Percentiles rank a stretch among this genome's conserved stretches.
phyloP scores from a whole-genome alignment of 2,888 invertebrate species.

The Celastrina argiolus region DNA sequence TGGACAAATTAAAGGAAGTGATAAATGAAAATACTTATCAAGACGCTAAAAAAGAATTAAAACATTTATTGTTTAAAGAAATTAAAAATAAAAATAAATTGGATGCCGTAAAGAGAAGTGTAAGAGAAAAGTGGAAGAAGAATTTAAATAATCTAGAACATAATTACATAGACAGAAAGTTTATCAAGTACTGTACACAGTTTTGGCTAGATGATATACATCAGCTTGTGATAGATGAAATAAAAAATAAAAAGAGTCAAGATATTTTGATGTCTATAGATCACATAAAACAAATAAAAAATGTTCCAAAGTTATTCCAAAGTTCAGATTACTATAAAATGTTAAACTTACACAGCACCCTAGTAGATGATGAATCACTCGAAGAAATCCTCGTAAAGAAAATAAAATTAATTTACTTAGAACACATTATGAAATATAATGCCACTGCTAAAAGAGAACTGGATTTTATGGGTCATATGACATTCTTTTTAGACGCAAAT shows the following conservation, averaged over 20 bases:
- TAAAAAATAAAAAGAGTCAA: constrained; percentile 7
- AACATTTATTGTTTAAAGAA: neutral
- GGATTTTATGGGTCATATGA: neutral
- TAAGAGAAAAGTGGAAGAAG: neutral
- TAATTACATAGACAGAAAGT: constrained; percentile 7
- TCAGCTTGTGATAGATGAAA: neutral
- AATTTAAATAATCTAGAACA: neutral
- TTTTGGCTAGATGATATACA: neutral
- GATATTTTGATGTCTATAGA: neutral
- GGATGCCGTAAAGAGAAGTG: neutral
- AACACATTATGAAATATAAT: neutral
- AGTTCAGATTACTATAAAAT: constrained; percentile 8
- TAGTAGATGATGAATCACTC: neutral
- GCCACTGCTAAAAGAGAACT: neutral
- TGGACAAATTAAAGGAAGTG: neutral
- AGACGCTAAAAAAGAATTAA: neutral
- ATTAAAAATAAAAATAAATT: neutral
- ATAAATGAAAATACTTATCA: neutral
- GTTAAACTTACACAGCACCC: neutral
- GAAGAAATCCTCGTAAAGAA: neutral
- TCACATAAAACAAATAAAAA: neutral
- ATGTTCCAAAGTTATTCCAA: constrained; percentile 5
- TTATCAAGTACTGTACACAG: constrained; percentile 1
- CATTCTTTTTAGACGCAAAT: neutral
- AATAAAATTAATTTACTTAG: neutral